These are phyloP conservation scores for Nemurella pictetii DNA, from an alignment of 2,888 invertebrate species.

Conservation along the genomic window DNA sequence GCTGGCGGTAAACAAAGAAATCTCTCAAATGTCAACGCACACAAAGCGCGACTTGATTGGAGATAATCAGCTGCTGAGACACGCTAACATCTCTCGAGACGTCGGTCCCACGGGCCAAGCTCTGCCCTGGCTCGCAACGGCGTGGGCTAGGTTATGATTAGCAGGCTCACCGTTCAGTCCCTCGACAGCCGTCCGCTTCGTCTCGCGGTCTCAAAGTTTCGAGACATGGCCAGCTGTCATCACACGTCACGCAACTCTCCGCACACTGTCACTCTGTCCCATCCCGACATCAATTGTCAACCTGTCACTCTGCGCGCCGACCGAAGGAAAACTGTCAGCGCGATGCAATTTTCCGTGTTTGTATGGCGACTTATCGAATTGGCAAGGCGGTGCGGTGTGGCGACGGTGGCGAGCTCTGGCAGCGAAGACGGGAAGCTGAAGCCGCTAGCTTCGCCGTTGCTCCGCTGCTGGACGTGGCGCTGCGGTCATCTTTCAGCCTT, in stretches of 20 bases:
- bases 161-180: background rate
- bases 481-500: background rate
- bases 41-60: background rate
- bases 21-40: background rate
- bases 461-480: background rate
- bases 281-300: background rate
- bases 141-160: background rate
- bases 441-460: background rate
- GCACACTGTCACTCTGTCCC: background rate
- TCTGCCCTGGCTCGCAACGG: background rate
- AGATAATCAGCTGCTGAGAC: background rate
- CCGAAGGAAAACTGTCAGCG: background rate
- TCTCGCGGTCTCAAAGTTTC: too few species aligned
- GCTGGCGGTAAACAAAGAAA: too few species aligned
- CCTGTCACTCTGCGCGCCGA: background rate
- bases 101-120: too few species aligned
- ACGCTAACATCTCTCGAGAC: too few species aligned
- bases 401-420: background rate
- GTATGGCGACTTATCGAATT: background rate
- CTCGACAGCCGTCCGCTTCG: too few species aligned
- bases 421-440: background rate
- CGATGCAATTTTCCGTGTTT: background rate
- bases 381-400: background rate
- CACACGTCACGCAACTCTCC: background rate
- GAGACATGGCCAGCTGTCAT: too few species aligned